Base-by-base conservation (phyloP, 2,888 invertebrate species). In the Acanthococcus lagerstroemiae region DNA sequence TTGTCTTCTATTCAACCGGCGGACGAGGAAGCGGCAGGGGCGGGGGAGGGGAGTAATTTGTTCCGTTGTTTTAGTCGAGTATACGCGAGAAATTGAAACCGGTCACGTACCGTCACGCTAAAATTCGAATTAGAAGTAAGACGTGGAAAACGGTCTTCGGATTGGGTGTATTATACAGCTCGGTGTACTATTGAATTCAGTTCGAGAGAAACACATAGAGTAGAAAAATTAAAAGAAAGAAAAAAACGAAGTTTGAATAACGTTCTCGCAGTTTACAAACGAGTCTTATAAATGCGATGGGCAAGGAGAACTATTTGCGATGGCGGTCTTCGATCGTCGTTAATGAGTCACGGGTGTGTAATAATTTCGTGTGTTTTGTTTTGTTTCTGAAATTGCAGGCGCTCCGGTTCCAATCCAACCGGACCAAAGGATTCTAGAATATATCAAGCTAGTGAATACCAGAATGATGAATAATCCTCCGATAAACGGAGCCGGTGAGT, bases 11-110 rank as follows among this genome's bases (percentile, higher is more conserved):
- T 63, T 52, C 50, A 63, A 63, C 15, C 6, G 52, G 24, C 19
- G 22, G 19, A 45, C 46, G 46, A 12, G 7, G 37, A 12, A 2
- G 21, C 1, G 52, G 3, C 15, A 15, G 24, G 12, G 9, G 22
- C 19, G 12, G 19, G 22, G 45, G 24, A 58, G 45, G 46, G 26
- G 58, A 58, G 45, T 63, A 63, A 63, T 63, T 63, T 63, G 63
- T 63, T 63, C 63, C 63, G 63, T 63, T 63, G 63, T 63, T 63
- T 63, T 63, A 52, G 22, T 24, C 17, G 46, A 22, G 25, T 30
- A 61, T 21, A 12, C 6, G 44, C 46, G 52, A 37, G 52, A 37
- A 63, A 63, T 52, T 63, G 63, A 63, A 63, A 54, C 52, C 54
- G 63, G 63, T 63, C 63, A 63, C 63, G 63, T 63, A 63, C 63